Base-by-base conservation (phyloP, 2,888 invertebrate genomes). In the Lasioglossum lativentre region DNA sequence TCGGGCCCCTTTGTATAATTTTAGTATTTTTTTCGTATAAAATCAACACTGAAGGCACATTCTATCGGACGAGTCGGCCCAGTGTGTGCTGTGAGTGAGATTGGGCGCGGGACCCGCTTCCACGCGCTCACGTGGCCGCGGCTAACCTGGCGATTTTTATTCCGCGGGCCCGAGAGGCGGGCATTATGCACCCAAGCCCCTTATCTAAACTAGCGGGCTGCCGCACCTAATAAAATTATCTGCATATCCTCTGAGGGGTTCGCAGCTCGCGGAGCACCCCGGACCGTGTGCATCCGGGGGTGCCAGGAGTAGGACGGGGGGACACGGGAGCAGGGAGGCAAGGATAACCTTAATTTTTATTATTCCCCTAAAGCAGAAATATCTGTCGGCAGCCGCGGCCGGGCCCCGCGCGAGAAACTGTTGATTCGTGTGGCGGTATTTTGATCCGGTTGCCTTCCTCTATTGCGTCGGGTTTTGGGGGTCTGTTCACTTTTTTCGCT, bases 51-150 rank as follows among this genome's bases (percentile, higher is more conserved):
- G 98, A 98, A 98, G 98, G 98, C 98, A 98, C 98, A 98, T 98
- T 97, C 97, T 97, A 97, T 97, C 98, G 98, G 98, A 98, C 98
- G 98, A 97, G 97, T 97, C 97, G 98, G 98, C 98, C 98, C 98
- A 97, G 97, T 97, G 97, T 96, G 96, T 96, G 96, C 96, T 96
- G 96, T 96, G 96, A 96, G 96, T 96, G 96, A 95, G 95, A 96
- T 95, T 95, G 95, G 95, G 95, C 96, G 95, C 95, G 95, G 95
- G 95, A 93, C 91, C 93, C 94, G 93, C 88, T 91, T 90, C 86
- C 85, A 91, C 91, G 89, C 88, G 88, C 81, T 76, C 83, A 82
- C 90, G 90, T 91, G 88, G 91, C 93, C 94, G 94, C 94, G 93
- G 93, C 94, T 82, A 79, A 90, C 90, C 92, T 91, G 90, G 89